Conservation (phyloP, 53 echinoderm and acorn worm species). For the Apostichopus leukothele region DNA sequence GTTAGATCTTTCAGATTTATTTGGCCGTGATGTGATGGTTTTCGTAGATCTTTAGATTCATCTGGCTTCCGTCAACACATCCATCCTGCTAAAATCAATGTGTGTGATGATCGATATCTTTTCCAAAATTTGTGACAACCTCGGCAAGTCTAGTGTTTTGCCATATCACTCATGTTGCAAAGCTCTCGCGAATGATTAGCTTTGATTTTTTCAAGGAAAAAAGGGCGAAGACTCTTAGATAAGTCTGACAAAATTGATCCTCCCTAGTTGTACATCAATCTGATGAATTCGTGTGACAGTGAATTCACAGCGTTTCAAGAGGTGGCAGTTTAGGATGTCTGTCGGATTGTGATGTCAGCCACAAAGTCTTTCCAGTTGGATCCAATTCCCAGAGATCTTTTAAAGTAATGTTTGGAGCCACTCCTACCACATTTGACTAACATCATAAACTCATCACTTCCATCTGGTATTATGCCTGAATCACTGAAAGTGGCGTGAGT, state of each 20-base stretch:
- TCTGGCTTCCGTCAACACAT: not conserved
- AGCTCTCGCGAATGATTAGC: not conserved
- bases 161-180: not conserved
- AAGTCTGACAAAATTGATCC: not conserved
- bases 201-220: conserved; percentile 4
- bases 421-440: not conserved
- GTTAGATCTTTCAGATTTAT: not conserved
- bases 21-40: not conserved
- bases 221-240: not conserved
- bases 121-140: not conserved
- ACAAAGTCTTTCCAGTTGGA: conserved; percentile 17
- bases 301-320: not conserved
- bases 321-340: not conserved
- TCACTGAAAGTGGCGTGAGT: not conserved
- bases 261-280: not conserved
- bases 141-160: not conserved
- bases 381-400: conserved; percentile 9
- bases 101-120: conserved; percentile 10
- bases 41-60: not conserved
- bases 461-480: not conserved
- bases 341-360: not conserved
- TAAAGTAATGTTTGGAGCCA: not conserved
- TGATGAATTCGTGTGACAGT: not conserved
- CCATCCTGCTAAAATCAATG: not conserved
- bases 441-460: not conserved